phyloP scores from a whole-genome alignment of 2,888 invertebrate species.

The Xanthorhoe designata region DNA sequence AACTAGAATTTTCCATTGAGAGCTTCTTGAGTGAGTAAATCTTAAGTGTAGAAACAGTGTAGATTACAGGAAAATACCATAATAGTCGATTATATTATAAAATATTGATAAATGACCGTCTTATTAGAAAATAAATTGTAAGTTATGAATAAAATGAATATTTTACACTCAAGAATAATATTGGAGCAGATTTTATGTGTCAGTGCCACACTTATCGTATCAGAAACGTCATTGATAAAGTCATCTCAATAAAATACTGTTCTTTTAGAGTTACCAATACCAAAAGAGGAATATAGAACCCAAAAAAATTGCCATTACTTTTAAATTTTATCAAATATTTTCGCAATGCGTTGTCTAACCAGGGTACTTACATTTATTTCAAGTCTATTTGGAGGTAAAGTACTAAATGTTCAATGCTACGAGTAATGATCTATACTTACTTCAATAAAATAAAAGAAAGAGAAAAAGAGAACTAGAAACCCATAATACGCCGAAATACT shows the following conservation, averaged over 20 bases:
- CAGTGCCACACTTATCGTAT: conserved; percentile 63
- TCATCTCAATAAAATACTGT: conserved; percentile 35
- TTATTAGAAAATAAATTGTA: neutral
- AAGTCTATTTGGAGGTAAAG: too few relatives aligned
- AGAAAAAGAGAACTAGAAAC: neutral
- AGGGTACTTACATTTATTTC: too few relatives aligned
- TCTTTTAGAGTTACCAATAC: conserved; percentile 1
- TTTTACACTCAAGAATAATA: conserved; percentile 4
- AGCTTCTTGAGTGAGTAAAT: neutral
- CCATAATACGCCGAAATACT: neutral
- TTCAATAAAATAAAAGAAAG: too few relatives aligned
- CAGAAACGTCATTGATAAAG: conserved; percentile 57
- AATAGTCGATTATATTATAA: neutral
- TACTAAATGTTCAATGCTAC: too few relatives aligned
- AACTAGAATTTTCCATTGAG: neutral
- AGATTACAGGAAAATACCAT: neutral
- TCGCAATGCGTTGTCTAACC: neutral
- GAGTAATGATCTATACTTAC: too few relatives aligned
- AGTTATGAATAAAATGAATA: neutral
- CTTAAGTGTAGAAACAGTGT: neutral
- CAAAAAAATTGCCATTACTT: neutral
- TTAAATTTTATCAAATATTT: neutral
- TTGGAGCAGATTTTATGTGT: conserved; percentile 54
- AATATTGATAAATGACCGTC: neutral
- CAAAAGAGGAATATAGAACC: neutral